Evolutionary conservation across 2,797 vertebrate genomes (phyloP).

Genomic region (Onychomys torridus): DNA sequence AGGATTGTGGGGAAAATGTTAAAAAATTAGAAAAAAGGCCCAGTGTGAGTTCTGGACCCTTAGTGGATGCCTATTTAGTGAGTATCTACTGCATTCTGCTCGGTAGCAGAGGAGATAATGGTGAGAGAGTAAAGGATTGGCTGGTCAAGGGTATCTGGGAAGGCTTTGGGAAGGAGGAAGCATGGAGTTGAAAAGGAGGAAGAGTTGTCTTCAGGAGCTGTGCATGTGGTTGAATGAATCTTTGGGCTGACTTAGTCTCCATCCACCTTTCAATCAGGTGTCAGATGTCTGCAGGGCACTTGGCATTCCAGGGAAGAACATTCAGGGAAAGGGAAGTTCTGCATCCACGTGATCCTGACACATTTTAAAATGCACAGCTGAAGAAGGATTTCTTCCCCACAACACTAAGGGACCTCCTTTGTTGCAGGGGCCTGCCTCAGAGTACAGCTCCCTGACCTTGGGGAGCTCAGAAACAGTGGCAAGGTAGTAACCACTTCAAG

Average conservation of each 20-base stretch:
- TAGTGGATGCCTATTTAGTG: not conserved
- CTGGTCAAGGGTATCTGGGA: not conserved
- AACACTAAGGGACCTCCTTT: not conserved
- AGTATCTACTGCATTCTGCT: not conserved
- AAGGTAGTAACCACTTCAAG: not conserved
- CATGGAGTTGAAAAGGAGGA: not conserved
- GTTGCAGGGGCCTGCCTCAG: not conserved
- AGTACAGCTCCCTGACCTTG: not conserved
- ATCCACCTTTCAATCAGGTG: not conserved
- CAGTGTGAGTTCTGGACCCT: not conserved
- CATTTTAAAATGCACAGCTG: slow-evolving; percentile 24
- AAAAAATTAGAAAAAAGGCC: not conserved
- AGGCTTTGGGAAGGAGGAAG: not conserved
- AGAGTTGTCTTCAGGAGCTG: not conserved
- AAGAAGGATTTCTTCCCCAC: not conserved
- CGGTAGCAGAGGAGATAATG: not conserved
- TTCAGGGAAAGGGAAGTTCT: not conserved
- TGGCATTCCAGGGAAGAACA: not conserved
- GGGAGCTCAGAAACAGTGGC: not conserved
- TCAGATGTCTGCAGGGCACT: not conserved
- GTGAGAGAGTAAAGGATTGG: not conserved
- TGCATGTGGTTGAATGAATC: not conserved
- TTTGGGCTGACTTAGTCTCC: not conserved
- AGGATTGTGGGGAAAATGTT: not conserved
- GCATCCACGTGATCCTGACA: not conserved